Percentiles rank a stretch among this genome's conserved stretches.
These are phyloP conservation scores for Otus sunia DNA, from an alignment of 2,113 vertebrate genomes.

Conservation along the genomic window DNA sequence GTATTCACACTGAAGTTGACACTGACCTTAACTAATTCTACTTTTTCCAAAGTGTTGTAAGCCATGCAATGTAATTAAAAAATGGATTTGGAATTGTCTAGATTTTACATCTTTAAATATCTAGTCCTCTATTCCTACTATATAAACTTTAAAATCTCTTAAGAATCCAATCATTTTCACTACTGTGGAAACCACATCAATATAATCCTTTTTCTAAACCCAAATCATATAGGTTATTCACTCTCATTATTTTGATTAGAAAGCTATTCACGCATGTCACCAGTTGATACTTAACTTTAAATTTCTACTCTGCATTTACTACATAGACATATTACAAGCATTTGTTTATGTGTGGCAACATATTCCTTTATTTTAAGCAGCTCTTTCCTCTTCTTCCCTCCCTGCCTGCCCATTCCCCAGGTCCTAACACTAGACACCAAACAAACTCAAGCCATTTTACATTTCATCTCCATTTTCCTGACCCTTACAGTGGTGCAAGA, in stretches of 20 bases:
- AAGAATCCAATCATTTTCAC: not conserved
- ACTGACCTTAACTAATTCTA: not conserved
- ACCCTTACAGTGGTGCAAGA: not conserved
- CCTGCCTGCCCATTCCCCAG: not conserved
- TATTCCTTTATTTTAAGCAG: not conserved
- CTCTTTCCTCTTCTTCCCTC: not conserved
- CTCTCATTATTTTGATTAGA: not conserved
- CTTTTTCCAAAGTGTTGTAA: not conserved
- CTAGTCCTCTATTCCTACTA: not conserved
- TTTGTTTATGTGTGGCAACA: not conserved
- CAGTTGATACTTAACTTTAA: not conserved
- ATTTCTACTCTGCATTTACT: not conserved
- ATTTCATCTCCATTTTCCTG: not conserved
- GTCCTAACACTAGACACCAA: not conserved
- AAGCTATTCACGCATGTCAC: not conserved
- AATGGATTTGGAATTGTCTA: not conserved
- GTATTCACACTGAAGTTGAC: not conserved
- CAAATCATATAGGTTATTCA: not conserved
- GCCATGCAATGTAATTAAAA: not conserved
- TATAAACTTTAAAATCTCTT: not conserved
- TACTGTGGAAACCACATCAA: not conserved
- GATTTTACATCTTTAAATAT: not conserved
- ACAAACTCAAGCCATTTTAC: not conserved
- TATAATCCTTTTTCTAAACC: not conserved
- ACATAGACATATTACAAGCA: not conserved